Base-by-base conservation (phyloP, 2,888 invertebrate genomes). In the Alviniconcha strummeri region DNA sequence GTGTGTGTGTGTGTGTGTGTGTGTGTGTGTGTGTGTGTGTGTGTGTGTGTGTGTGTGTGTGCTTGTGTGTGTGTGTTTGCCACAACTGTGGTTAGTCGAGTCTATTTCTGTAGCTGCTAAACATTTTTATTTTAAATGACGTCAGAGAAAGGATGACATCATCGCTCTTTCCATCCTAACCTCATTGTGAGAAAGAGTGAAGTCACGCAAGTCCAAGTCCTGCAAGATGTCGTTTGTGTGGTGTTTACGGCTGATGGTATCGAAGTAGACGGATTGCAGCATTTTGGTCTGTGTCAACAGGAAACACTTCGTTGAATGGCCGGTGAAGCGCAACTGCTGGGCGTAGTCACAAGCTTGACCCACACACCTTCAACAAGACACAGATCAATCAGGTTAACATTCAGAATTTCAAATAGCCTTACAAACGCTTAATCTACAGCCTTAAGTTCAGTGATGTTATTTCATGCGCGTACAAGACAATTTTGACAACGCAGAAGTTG, bases 201-300 rank as follows among this genome's bases (percentile, higher is more conserved):
- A 89, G 71, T 90, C 88, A 55, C 88, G 84, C 6, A 89, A 87
- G 71, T 90, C 90, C n/a, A 91, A 81, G 80, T 92, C 90, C 7
- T 87, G 87, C 5, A 92, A 85, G 8, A 92, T 86, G 52, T 86
- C 87, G 55, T 86, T 86, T n/a, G 85, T 84, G 56, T 77, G 87
- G 36, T 82, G 87, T 79, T 88, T 89, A 69, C 88, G 85, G 81
- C 89, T 89, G 52, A 88, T 84, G 7, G 89, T 84, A 84, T 91
- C 90, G 79, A 91, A 89, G 56, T 86, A 83, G 56, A 90, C 85
- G 0, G 89, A 83, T 83, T 90, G 88, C 9, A 92, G 80, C 7
- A 88, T 83, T 84, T 90, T 90, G 77, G 87, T 87, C 79, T 88
- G 87, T 9, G 90, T 91, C 81, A 90, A 82, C 1, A 90, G 86